These are phyloP conservation scores for Pentalonia nigronervosa DNA, from an alignment of 1,140 invertebrate species.

Conservation along the genomic window DNA sequence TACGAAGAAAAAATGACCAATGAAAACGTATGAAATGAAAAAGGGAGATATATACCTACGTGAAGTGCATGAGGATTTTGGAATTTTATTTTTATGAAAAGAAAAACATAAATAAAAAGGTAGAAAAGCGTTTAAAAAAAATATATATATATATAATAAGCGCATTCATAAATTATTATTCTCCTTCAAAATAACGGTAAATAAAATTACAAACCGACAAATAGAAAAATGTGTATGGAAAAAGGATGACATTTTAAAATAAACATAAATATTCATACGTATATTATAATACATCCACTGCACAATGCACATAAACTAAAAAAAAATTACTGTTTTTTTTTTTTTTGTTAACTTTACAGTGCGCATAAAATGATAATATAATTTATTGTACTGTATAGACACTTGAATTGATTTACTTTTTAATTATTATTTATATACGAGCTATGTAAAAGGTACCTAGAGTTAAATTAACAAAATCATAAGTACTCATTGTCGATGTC, in stretches of 20 bases:
- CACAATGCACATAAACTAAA: background rate
- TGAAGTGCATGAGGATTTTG: background rate
- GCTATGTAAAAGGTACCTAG: background rate
- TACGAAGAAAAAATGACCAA: background rate
- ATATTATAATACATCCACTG: background rate
- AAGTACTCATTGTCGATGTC: background rate
- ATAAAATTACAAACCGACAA: constrained; percentile 3
- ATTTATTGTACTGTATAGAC: background rate
- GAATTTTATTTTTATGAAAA: background rate
- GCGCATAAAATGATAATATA: background rate
- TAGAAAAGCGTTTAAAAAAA: background rate
- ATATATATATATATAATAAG: constrained; percentile 7
- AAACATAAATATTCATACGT: background rate
- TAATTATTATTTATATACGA: background rate
- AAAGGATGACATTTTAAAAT: background rate
- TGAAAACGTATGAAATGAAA: background rate
- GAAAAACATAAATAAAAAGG: constrained; percentile 17
- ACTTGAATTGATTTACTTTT: background rate
- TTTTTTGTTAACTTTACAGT: background rate
- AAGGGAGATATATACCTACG: background rate
- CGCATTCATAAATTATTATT: constrained; percentile 13
- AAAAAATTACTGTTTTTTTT: background rate
- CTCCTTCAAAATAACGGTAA: background rate
- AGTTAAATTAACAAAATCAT: background rate
- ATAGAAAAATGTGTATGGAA: background rate